phyloP scores from a whole-genome alignment of 2,797 vertebrate genomes.

The Saxicola maurus region DNA sequence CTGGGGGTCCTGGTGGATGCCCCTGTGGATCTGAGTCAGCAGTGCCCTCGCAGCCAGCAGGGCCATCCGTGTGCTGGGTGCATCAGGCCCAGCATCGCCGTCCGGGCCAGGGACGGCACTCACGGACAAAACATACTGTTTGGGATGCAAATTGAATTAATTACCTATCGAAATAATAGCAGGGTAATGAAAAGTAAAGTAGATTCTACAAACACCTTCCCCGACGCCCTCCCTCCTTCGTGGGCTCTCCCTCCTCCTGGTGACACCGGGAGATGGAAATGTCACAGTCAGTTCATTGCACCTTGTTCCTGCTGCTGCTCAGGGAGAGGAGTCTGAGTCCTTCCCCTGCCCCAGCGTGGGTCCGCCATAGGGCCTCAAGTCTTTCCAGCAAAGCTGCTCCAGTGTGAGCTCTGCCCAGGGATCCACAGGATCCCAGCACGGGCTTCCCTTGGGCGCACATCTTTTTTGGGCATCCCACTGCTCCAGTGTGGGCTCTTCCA shows the following conservation, averaged over 20 bases:
- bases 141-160: neutral
- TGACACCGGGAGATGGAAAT: neutral
- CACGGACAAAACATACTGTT: neutral
- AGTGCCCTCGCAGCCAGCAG: neutral
- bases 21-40: neutral
- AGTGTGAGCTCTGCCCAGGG: neutral
- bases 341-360: neutral
- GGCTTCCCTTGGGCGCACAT: neutral
- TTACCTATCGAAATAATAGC: neutral
- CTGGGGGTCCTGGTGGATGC: neutral
- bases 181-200: neutral
- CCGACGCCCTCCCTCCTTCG: neutral
- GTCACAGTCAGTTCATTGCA: neutral
- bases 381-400: neutral
- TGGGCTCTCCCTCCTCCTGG: neutral
- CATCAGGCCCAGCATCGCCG: neutral
- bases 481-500: neutral
- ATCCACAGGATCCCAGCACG: neutral
- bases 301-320: neutral
- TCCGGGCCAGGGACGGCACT: neutral
- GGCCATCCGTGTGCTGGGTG: neutral
- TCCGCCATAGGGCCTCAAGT: neutral
- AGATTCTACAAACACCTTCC: neutral
- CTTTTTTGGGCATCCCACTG: rapidly evolving
- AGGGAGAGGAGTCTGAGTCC: neutral